A percentile compares a stretch with the other conserved stretches of the same genome.
These are phyloP conservation scores for Harpalus rubripes DNA, from an alignment of 2,888 invertebrate genomes.

Conservation along the genomic window DNA sequence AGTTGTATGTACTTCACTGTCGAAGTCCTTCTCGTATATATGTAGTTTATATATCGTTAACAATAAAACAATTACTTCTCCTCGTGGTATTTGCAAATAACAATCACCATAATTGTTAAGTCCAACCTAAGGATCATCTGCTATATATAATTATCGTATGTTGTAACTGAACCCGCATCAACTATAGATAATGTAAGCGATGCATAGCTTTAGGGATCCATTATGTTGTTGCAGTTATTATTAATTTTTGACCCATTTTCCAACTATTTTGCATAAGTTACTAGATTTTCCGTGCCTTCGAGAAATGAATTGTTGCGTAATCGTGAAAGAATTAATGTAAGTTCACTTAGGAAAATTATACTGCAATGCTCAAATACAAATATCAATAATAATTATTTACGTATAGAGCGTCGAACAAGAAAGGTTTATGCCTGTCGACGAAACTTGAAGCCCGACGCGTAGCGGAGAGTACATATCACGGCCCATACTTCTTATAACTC, in stretches of 20 bases:
- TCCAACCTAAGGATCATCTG: not conserved
- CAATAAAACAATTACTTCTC: not conserved
- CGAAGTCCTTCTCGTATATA: no score
- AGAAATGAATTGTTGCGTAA: not conserved
- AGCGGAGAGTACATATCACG: no score
- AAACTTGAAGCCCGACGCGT: no score
- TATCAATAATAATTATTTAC: not conserved
- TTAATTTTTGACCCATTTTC: conserved; percentile 38
- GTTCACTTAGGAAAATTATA: not conserved
- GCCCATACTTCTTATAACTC: no score
- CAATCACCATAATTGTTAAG: not conserved
- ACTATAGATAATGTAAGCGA: not conserved
- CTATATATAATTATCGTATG: not conserved
- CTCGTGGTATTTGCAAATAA: not conserved
- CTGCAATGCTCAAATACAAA: not conserved
- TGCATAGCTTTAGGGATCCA: conserved; percentile 9
- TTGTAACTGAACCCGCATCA: not conserved
- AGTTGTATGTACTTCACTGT: no score
- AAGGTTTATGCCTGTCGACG: no score
- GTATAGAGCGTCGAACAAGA: no score
- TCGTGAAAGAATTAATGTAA: not conserved
- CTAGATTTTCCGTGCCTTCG: conserved; percentile 12
- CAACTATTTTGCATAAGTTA: conserved; percentile 7
- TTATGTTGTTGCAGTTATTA: conserved; percentile 25
- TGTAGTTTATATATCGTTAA: no score